Evolutionary conservation across 1,140 invertebrate species (phyloP), one percentile per base, ranked within the genome.

Genomic region (Drosophila busckii): DNA sequence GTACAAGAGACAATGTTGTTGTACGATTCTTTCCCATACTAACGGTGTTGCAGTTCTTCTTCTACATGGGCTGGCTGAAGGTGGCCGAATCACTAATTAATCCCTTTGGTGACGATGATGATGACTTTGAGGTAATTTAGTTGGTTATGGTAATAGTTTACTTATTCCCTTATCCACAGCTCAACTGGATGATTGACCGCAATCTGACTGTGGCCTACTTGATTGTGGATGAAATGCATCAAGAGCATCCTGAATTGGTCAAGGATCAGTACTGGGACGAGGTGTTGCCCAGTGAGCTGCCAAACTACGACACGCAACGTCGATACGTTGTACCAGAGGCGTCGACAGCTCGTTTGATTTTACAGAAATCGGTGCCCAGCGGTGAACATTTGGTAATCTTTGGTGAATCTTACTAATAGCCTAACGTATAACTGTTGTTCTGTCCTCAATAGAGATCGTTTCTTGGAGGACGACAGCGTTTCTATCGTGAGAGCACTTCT

Each of bases 221-320:
- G 66, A 96, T 97, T 55, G 95, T 97, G 9, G 95, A 97, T 85
- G 95, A 96, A 88, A 96, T 96, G 94, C 94, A 96, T 86, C 93
- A 96, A 84, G 94, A 96, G 56, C 94, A 96, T 89, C 95, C 95
- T 0, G 93, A 96, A 83, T 85, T 96, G 23, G 91, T 96, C 9
- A 91, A 91, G 28, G 95, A 97, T 89, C 93, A 95, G 68, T 96
- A 96, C 84, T 97, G 95, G 95, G 95, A 96, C 73, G 93, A 96
- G 76, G 90, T 95, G 31, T 93, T 95, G 59, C 95, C 95, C 0
- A 90, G 90, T 2, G 94, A 96, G 80, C 84, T 96, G 29, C 95
- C 94, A 0, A 95, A 93, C 0, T 88, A 94, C 1, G 91, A 94
- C 67, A 89, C 91, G 8, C 92, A 92, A 67, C 89, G 93, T 2